Evolutionary conservation across 2,113 vertebrate genomes (phyloP).

Genomic region (Entelurus aequoreus): DNA sequence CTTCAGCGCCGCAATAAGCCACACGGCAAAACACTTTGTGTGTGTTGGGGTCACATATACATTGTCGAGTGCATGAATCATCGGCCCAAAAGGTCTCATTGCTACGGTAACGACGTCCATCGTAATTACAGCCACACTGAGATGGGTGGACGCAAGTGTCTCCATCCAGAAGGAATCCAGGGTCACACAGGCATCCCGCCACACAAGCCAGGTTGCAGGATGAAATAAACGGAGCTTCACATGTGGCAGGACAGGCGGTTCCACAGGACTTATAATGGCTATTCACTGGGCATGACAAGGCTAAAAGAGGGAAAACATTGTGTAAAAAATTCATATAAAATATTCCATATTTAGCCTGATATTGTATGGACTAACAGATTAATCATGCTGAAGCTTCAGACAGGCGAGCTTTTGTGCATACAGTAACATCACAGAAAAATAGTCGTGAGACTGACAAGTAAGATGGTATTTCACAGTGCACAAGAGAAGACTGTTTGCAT

Average conservation of each 20-base stretch:
- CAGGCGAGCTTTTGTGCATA: conserved; percentile 13
- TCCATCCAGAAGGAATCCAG: conserved; percentile 54
- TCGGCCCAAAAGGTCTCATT: conserved; percentile 47
- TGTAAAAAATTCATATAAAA: conserved; percentile 8
- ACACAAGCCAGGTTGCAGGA: conserved; percentile 52
- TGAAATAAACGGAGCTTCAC: conserved; percentile 26
- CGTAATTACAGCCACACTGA: conserved; percentile 52
- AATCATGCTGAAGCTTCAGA: neutral
- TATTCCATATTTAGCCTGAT: neutral
- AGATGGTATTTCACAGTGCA: conserved; percentile 3
- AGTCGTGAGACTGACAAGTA: neutral
- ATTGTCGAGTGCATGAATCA: conserved; percentile 31
- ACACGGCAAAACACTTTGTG: conserved; percentile 18
- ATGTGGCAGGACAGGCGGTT: conserved; percentile 56
- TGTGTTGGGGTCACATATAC: conserved; percentile 29
- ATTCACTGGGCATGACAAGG: conserved; percentile 43
- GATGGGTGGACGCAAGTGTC: conserved; percentile 47
- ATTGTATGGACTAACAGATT: conserved; percentile 12
- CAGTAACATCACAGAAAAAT: neutral
- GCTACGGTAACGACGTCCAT: conserved; percentile 47
- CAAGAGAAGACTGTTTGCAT: neutral
- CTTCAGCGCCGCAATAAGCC: neutral
- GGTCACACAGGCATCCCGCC: conserved; percentile 61
- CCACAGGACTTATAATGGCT: conserved; percentile 64
- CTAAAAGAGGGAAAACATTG: neutral